Base-by-base conservation (phyloP, 2,797 vertebrate species). In the Pelochelys cantorii region DNA sequence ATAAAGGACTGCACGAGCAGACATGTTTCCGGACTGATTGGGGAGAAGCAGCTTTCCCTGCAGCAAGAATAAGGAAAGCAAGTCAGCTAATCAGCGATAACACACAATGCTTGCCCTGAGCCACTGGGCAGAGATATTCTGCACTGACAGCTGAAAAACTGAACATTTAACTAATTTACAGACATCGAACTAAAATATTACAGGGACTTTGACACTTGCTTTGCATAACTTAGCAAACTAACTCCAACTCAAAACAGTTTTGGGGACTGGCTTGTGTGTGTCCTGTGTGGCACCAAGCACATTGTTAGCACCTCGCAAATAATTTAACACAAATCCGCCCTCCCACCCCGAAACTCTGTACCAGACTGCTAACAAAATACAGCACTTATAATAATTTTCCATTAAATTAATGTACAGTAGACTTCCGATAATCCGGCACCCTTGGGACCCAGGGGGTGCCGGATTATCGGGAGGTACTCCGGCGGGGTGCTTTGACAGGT, bases 1-100 rank as follows among this genome's bases (percentile, higher is more conserved):
- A 98, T 96, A 94, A 99, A 99, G 15, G 98, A 98, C 95, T 99
- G 99, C 34, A 99, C 98, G 23, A 99, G 98, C 1, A 98, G 97
- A 94, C 99, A 99, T 0, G 98, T 96, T 96, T 99, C 99, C 1
- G 99, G 98, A 89, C 98, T 98, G 94, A 98, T 96, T 7, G 98
- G 99, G 53, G 97, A 98, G 97, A 99, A 94, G 96, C 98, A 98
- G 97, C 97, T 98, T 95, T 99, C 99, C 98, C 99, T 99, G 96
- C 1, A 92, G 97, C 86, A 87, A 27, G 96, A 84, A 83, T 27
- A 89, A 95, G 84, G 79, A 91, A 90, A 86, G 23, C 1, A 14
- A 60, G 90, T 81, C 52, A 89, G 31, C 20, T 0, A 0, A 54
- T 9, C 79, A 56, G 5, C 56, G 62, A 8, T 17, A 57, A 88